phyloP scores from a whole-genome alignment of 2,888 invertebrate species.

The Zaprionus obscuricornis region DNA sequence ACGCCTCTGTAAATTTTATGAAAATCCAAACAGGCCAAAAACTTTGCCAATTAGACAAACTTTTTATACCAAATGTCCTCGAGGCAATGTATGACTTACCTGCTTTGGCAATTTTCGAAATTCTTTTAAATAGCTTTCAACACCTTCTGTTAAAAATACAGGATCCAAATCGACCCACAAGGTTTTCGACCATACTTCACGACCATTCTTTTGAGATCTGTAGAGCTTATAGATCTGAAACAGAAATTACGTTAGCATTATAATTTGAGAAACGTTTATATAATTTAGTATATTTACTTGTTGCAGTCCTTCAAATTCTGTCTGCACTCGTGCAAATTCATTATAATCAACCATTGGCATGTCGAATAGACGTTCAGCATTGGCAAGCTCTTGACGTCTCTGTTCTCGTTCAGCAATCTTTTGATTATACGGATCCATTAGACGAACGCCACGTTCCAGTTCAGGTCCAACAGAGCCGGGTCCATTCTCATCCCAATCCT shows the following conservation, averaged over 20 bases:
- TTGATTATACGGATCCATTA: slow-evolving; percentile 86
- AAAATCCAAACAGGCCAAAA: slow-evolving; percentile 57
- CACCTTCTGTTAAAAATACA: slow-evolving; percentile 92
- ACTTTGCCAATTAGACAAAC: slow-evolving; percentile 71
- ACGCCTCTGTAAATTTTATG: slow-evolving; percentile 58
- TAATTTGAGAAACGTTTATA: background rate
- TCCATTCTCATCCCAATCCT: slow-evolving; percentile 89
- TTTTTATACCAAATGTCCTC: slow-evolving; percentile 38
- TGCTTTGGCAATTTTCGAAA: slow-evolving; percentile 89
- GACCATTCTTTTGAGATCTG: slow-evolving; percentile 89
- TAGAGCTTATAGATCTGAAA: slow-evolving; percentile 89
- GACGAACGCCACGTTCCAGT: slow-evolving; percentile 88
- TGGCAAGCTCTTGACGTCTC: slow-evolving; percentile 85
- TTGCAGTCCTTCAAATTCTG: slow-evolving; percentile 88
- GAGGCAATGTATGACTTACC: slow-evolving; percentile 82
- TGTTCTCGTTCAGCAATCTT: slow-evolving; percentile 88
- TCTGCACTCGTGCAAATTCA: slow-evolving; percentile 87
- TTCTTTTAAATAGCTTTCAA: slow-evolving; percentile 92
- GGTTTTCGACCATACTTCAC: slow-evolving; percentile 93
- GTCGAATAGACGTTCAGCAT: slow-evolving; percentile 94
- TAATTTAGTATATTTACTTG: slow-evolving; percentile 64
- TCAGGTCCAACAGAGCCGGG: slow-evolving; percentile 90
- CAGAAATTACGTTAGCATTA: background rate
- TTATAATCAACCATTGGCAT: slow-evolving; percentile 93
- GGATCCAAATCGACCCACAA: slow-evolving; percentile 95